Percentiles rank a stretch among this genome's conserved stretches.
Evolutionary conservation across 2,113 vertebrate genomes (phyloP).

Genomic region (Planiliza haematocheilus): DNA sequence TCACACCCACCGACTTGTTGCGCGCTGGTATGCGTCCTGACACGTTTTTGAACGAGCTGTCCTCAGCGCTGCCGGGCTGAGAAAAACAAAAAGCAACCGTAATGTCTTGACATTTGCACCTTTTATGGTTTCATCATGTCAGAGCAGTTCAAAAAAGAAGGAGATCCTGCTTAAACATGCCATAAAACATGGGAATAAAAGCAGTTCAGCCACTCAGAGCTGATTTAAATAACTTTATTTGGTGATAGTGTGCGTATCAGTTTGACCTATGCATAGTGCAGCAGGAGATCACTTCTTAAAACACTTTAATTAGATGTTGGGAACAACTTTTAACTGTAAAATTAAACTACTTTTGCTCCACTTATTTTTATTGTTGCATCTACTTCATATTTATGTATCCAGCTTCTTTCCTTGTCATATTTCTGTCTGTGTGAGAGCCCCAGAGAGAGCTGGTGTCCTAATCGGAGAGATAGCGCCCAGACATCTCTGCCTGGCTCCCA

Average conservation of each 20-base stretch:
- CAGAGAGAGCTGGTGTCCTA: neutral
- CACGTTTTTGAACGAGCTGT: slow-evolving; percentile 40
- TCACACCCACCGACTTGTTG: slow-evolving; percentile 59
- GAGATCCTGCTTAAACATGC: slow-evolving; percentile 14
- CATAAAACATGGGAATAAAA: neutral
- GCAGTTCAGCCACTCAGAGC: neutral
- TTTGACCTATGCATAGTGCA: too few species aligned
- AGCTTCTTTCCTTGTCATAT: too few species aligned
- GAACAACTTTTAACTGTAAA: too few species aligned
- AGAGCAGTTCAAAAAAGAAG: neutral
- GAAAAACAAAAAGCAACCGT: slow-evolving; percentile 10
- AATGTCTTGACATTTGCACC: slow-evolving; percentile 12
- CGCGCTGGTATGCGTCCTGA: slow-evolving; percentile 56
- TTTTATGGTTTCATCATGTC: slow-evolving; percentile 25
- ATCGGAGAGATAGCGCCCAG: neutral
- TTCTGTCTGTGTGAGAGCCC: too few species aligned
- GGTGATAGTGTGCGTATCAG: too few species aligned
- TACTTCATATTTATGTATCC: too few species aligned
- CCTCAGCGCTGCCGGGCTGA: slow-evolving; percentile 17
- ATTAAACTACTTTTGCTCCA: too few species aligned
- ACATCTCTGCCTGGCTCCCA: slow-evolving; percentile 20
- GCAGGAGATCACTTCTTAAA: too few species aligned
- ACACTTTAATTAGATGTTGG: too few species aligned
- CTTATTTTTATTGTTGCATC: too few species aligned
- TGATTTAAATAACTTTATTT: neutral